Percentiles rank a stretch among this genome's conserved stretches.
phyloP scores from a whole-genome alignment of 2,888 invertebrate species.

The Prenolepis imparis region DNA sequence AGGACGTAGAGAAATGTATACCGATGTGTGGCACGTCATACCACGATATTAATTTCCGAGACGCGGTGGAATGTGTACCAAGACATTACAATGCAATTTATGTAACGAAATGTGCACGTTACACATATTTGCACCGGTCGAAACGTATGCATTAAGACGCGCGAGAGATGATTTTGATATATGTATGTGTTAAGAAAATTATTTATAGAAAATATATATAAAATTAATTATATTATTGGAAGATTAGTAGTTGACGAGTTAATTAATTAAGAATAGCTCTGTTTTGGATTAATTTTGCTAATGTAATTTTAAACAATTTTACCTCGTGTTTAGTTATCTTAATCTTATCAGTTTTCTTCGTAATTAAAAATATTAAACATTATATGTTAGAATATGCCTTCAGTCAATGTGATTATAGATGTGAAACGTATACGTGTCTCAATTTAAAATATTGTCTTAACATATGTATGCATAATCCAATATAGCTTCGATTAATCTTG shows the following conservation, averaged over 20 bases:
- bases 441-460: background rate
- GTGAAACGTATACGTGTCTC: background rate
- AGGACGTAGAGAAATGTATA: conserved; percentile 6
- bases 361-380: background rate
- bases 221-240: background rate
- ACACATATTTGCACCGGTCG: background rate
- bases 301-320: background rate
- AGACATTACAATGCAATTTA: conserved; percentile 41
- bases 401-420: background rate
- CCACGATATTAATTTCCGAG: conserved; percentile 46
- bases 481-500: background rate
- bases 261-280: background rate
- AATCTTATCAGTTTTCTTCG: background rate
- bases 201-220: background rate
- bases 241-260: background rate
- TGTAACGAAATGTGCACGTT: conserved; percentile 11
- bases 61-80: conserved; percentile 24
- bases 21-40: background rate
- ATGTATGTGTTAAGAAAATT: background rate
- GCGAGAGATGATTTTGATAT: background rate
- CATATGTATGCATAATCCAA: background rate
- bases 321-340: background rate
- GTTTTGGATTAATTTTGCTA: background rate
- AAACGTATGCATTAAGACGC: background rate
- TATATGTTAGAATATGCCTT: background rate